Evolutionary conservation across 1,140 invertebrate species (phyloP).

Genomic region (Acromyrmex charruanus): DNA sequence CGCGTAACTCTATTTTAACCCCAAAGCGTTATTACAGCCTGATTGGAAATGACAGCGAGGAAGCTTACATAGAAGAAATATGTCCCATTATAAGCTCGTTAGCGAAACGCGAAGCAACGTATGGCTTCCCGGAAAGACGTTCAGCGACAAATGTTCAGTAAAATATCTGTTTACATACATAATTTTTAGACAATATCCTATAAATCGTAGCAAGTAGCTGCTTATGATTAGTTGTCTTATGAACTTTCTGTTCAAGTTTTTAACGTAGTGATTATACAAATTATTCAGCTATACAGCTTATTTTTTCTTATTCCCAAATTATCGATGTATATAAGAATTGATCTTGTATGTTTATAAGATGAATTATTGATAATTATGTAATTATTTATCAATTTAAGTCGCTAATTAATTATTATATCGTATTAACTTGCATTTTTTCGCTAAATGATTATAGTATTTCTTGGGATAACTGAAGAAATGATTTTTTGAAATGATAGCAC

Average conservation of each 20-base stretch:
- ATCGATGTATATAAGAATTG: neutral
- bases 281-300: neutral
- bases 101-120: conserved; percentile 3
- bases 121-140: neutral
- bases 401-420: neutral
- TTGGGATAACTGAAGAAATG: neutral
- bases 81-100: conserved; percentile 50
- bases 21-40: conserved; percentile 40
- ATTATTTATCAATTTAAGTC: neutral
- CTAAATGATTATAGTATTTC: neutral
- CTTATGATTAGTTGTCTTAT: neutral
- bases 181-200: neutral
- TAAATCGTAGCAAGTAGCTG: neutral
- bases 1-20: conserved; percentile 48
- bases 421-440: neutral
- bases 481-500: neutral
- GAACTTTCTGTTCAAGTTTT: neutral
- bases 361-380: neutral
- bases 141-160: neutral
- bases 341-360: neutral
- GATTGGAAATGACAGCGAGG: conserved; percentile 58
- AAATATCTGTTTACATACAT: neutral
- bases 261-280: neutral
- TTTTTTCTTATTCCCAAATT: neutral
- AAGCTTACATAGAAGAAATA: conserved; percentile 46